Base-by-base conservation (phyloP, 2,113 vertebrate species). In the Psammodynastes pulverulentus region DNA sequence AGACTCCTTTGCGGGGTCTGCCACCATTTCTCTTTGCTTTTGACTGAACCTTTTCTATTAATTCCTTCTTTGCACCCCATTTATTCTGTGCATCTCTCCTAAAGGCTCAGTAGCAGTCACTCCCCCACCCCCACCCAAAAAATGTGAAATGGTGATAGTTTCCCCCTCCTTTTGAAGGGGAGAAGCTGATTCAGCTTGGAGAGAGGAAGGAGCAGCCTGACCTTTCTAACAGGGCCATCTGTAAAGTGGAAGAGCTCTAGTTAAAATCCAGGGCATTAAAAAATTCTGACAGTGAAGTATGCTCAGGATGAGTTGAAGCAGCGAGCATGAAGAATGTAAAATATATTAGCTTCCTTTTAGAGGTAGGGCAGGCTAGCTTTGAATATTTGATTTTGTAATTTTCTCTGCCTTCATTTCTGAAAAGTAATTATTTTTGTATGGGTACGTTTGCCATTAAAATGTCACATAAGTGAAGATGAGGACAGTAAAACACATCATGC, bases 401-500 rank as follows among this genome's bases (percentile, higher is more conserved):
- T 96, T 96, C 91, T 92, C 43, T 90, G 17, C 89, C 89, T 94
- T 95, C 94, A 87, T 92, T 96, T 94, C 89, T 94, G 45, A 95
- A 89, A 96, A 95, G 87, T 94, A 95, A 43, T 93, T 90, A 92
- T 92, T 92, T 96, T 96, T 93, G 3, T 93, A 67, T 93, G 87
- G 92, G 45, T 89, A 92, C 46, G 90, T 94, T 95, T 43, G 93
- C 53, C 89, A 95, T 94, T 96, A 94, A 97, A 95, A 93, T 95
- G 52, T 93, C 88, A 94, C n/a, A 92, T 51, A 84, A 89, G 85
- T 87, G 90, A 72, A 93, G 91, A 90, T 84, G 86, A 95, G 91
- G 91, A 91, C 24, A 91, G 93, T 93, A 58, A 95, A 96, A 94
- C 93, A 88, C 29, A 54, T 95, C 84, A 84, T 34, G 92, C 54